Evolutionary conservation across 2,113 vertebrate species (phyloP).

Genomic region (Cryptotis parvus): DNA sequence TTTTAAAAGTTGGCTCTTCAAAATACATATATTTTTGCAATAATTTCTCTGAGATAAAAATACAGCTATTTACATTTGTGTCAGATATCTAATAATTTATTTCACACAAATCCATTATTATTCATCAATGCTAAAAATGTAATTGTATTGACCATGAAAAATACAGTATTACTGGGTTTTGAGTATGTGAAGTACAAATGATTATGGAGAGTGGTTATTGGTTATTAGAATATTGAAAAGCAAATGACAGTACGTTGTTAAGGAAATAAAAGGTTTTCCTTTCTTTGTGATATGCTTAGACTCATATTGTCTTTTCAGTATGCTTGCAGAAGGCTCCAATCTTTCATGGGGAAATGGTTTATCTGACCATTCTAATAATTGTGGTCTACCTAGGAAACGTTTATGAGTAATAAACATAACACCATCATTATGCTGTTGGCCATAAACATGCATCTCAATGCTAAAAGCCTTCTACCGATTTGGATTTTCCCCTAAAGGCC

Average conservation of each 20-base stretch:
- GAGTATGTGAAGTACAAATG: slow-evolving; percentile 45
- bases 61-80: slow-evolving; percentile 30
- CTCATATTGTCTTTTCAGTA: neutral
- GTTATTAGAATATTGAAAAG: slow-evolving; percentile 1
- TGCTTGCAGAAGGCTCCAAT: neutral
- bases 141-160: slow-evolving; percentile 10
- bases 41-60: neutral
- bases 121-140: neutral
- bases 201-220: neutral
- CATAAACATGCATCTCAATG: neutral
- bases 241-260: neutral
- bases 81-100: slow-evolving; percentile 16
- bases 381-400: neutral
- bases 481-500: slow-evolving; percentile 51
- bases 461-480: neutral
- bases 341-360: neutral
- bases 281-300: neutral
- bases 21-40: neutral
- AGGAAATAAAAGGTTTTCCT: slow-evolving; percentile 38
- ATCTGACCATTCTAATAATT: slow-evolving; percentile 3
- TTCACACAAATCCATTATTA: neutral
- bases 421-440: neutral
- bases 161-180: slow-evolving; percentile 26
- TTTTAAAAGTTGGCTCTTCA: neutral
- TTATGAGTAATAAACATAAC: neutral